Base-by-base conservation (phyloP, 2,888 invertebrate species). In the Prenolepis imparis region DNA sequence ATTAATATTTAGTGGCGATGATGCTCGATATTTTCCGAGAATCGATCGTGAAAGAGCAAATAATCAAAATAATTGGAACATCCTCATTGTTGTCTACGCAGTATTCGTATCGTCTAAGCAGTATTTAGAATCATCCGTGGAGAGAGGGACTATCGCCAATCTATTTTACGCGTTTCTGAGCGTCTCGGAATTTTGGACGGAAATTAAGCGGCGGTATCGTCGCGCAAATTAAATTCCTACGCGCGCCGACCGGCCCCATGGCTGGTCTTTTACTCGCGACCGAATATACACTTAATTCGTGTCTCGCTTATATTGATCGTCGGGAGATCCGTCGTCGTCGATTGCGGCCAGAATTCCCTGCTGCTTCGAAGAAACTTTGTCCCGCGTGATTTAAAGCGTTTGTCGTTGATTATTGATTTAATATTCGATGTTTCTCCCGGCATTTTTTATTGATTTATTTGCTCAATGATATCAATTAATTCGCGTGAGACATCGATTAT, bases 211-310 rank as follows among this genome's bases (percentile, higher is more conserved):
- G 41, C 41, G 44, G 57, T 72, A 24, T 70, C 72, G 66, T 39
- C 66, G 72, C 36, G 44, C 72, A 72, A 78, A 78, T 78, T 78
- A 72, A 78, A 78, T 78, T 70, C 57, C 72, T 44, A 78, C 21
- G 57, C 44, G 44, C 57, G 21, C 18, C 57, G 57, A 77, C 39
- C 48, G 48, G 41, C 15, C 6, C n/a, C 64, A 36, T 74, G 63
- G 48, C 48, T 44, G 11, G 57, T 70, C 72, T 78, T 44, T 32
- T 59, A 66, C 9, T 21, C 57, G 57, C 15, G 57, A 24, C 4
- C 52, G 36, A 78, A 78, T 78, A 70, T 78, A 52, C 52, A 52
- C n/a, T 52, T 52, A 78, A 78, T 78, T 78, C 18, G 41, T 52
- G 52, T 18, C 41, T 21, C 6, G 75, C 28, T 68, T 72, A 59